Conservation (phyloP, 1,140 invertebrate species). For the Laupala kohalensis region DNA sequence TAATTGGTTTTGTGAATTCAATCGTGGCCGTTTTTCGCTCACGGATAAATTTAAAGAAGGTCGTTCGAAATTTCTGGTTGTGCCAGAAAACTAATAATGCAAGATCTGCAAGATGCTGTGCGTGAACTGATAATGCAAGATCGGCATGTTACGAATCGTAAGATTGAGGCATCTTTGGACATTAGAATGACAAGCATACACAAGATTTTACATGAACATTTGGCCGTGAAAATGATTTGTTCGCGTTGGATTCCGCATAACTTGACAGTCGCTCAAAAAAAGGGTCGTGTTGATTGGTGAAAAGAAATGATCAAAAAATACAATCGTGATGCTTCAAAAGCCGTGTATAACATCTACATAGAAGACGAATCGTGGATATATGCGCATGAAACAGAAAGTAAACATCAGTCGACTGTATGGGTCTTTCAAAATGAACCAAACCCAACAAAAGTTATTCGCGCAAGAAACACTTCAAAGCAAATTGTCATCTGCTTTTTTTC, state of each 20-base stretch:
- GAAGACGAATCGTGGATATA: no score
- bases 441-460: no score
- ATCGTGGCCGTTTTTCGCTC: constrained; percentile 10
- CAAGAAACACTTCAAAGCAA: no score
- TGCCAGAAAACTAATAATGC: constrained; percentile 19
- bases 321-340: background rate
- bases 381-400: no score
- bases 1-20: no score
- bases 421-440: no score
- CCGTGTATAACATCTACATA: constrained; percentile 4
- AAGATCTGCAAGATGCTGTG: constrained; percentile 18
- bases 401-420: no score
- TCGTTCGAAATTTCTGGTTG: constrained; percentile 19
- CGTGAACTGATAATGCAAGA: constrained; percentile 16
- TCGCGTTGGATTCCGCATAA: constrained; percentile 21
- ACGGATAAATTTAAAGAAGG: constrained; percentile 18
- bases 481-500: no score
- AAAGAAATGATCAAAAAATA: constrained; percentile 15
- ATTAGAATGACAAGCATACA: constrained; percentile 14
- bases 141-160: constrained; percentile 15
- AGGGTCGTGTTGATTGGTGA: constrained; percentile 19
- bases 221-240: constrained; percentile 20
- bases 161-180: constrained; percentile 11
- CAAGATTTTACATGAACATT: constrained; percentile 16
- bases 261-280: constrained; percentile 21